Conservation (phyloP, 2,797 vertebrate genomes). For the Vespertilio murinus region DNA sequence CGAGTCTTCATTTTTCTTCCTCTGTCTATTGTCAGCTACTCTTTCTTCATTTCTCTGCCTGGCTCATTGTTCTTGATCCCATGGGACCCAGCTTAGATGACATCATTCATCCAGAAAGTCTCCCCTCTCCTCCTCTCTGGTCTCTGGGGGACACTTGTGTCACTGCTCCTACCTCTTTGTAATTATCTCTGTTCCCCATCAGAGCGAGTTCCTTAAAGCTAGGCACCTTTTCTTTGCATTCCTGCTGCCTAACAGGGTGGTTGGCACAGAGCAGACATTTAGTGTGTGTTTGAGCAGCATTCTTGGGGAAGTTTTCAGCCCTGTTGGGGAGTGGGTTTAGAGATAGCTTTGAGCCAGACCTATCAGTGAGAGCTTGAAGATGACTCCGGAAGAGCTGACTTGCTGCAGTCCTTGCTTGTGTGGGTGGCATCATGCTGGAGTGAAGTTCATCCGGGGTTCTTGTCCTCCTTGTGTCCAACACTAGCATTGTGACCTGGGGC, state of each 20-base stretch:
- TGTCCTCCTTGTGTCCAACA: background rate
- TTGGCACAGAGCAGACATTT: background rate
- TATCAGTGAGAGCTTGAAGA: background rate
- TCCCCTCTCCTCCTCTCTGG: background rate
- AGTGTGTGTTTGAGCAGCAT: background rate
- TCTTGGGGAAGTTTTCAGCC: background rate
- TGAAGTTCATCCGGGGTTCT: background rate
- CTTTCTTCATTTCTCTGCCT: background rate
- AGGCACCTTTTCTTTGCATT: background rate
- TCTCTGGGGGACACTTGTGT: background rate
- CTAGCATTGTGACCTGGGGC: background rate
- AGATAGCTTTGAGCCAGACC: background rate
- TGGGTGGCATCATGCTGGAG: background rate
- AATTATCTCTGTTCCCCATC: background rate
- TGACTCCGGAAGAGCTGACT: background rate
- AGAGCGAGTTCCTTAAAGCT: background rate
- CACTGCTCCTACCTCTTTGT: background rate
- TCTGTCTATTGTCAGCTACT: background rate
- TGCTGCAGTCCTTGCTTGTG: background rate
- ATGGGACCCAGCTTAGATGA: background rate
- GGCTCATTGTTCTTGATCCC: background rate
- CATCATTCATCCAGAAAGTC: background rate
- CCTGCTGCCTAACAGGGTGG: background rate
- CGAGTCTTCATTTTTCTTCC: background rate
- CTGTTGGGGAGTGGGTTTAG: constrained; percentile 1